Evolutionary conservation across 2,888 invertebrate genomes (phyloP).

Genomic region (Aleiodes leptofemur): DNA sequence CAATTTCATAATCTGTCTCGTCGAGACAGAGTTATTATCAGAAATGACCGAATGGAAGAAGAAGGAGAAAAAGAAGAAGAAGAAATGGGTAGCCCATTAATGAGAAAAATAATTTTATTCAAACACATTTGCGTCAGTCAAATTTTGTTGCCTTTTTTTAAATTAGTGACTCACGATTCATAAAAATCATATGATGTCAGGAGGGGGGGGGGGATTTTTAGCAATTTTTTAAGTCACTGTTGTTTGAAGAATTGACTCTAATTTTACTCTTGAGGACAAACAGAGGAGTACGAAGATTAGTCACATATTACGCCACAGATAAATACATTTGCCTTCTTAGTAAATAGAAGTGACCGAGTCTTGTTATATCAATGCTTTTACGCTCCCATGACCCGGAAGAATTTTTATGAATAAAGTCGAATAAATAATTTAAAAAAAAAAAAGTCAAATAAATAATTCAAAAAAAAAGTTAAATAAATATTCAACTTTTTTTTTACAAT

Average conservation of each 20-base stretch:
- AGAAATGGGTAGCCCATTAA: slow-evolving; percentile 1
- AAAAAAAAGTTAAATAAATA: too few species aligned
- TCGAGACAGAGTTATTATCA: background rate
- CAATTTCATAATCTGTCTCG: too few species aligned
- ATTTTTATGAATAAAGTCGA: background rate
- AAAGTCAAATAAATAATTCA: background rate
- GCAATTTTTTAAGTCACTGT: slow-evolving; percentile 5
- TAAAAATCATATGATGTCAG: slow-evolving; percentile 17
- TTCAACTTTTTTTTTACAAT: too few species aligned
- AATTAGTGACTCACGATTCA: slow-evolving; percentile 6
- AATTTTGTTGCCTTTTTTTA: background rate
- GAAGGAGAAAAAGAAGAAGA: background rate
- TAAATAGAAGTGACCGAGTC: slow-evolving; percentile 21
- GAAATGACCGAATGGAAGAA: background rate
- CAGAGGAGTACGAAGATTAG: slow-evolving; percentile 19
- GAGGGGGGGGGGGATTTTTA: background rate
- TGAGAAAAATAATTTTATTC: background rate
- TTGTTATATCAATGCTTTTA: background rate
- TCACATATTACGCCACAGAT: slow-evolving; percentile 22
- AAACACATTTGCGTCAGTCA: slow-evolving; percentile 14
- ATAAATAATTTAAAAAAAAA: background rate
- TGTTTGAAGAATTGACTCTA: slow-evolving; percentile 21
- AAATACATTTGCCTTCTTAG: slow-evolving; percentile 10
- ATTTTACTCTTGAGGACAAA: slow-evolving; percentile 19
- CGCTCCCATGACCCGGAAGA: slow-evolving; percentile 2